Evolutionary conservation across 2,113 vertebrate species (phyloP), one percentile per base, ranked within the genome.

Genomic region (Pyrgilauda ruficollis): DNA sequence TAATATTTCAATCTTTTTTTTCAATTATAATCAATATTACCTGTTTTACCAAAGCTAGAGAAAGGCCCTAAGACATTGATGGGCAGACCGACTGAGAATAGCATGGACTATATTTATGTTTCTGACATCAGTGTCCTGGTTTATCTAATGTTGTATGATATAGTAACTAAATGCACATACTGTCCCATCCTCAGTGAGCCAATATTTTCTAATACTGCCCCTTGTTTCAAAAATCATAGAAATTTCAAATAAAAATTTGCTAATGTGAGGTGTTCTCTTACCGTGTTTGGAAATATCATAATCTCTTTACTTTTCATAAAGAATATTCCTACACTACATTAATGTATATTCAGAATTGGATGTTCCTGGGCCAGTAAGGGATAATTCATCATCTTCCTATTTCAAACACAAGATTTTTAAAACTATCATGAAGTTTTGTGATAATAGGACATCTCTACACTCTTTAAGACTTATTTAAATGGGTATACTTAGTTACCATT

Each of bases 121-220:
- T 85, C 67, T 96, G 58, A 94, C 72, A 80, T 84, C 87, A 87
- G 62, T 62, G 67, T 87, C n/a, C 26, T 69, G 78, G 62, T 93
- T 96, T 95, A 64, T 89, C 70, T 80, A 15, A 73, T 18, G 28
- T 68, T 96, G 58, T 81, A 27, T 87, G 87, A 56, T 85, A 70
- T 15, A 49, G 50, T 82, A 61, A 52, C 39, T 81, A 87, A 75
- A 68, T 85, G n/a, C 18, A 83, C 26, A 39, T n/a, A 27, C 55
- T 70, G 4, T 69, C 47, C 75, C 52, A 64, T 83, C 58, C 37
- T 83, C 18, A n/a, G n/a, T 20, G 31, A 83, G 16, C 22, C 46
- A 66, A 2, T 88, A 63, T 77, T 61, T 88, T 68, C 67, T 78
- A 35, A 20, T 79, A 73, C 31, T 73, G 31, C n/a, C 15, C 15